These are phyloP conservation scores for Zalophus californianus DNA, from an alignment of 2,797 vertebrate genomes.

Conservation along the genomic window DNA sequence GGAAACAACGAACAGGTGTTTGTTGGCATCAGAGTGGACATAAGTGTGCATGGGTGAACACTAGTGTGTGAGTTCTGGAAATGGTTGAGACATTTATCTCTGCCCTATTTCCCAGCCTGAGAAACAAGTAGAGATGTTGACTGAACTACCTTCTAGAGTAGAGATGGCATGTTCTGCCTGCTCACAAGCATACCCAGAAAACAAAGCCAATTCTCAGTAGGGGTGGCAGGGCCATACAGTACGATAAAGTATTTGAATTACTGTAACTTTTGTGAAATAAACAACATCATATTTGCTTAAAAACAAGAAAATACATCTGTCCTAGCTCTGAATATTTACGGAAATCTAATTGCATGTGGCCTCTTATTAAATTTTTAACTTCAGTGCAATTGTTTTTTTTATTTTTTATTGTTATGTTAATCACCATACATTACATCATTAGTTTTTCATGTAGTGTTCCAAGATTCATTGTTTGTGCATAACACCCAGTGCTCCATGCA, in stretches of 20 bases:
- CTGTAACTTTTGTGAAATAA: not conserved
- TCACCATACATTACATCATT: no score
- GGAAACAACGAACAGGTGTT: not conserved
- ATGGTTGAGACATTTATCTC: not conserved
- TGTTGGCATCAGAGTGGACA: not conserved
- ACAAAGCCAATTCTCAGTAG: not conserved
- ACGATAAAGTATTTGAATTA: not conserved
- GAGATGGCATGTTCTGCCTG: not conserved
- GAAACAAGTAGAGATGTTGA: not conserved
- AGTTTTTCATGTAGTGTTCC: no score
- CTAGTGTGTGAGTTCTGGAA: not conserved
- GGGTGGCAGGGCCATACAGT: not conserved
- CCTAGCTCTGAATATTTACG: not conserved
- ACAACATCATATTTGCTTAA: not conserved
- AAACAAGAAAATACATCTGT: not conserved
- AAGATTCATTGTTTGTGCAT: no score
- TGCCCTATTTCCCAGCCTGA: not conserved
- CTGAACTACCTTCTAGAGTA: not conserved
- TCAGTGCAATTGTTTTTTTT: not conserved
- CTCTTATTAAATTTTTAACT: slow-evolving; percentile 44
- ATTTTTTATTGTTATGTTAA: no score
- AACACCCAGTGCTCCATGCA: no score
- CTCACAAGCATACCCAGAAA: not conserved
- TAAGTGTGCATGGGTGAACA: not conserved
- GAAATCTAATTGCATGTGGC: not conserved